Evolutionary conservation across 2,113 vertebrate genomes (phyloP).

Genomic region (Donacobius atricapilla): DNA sequence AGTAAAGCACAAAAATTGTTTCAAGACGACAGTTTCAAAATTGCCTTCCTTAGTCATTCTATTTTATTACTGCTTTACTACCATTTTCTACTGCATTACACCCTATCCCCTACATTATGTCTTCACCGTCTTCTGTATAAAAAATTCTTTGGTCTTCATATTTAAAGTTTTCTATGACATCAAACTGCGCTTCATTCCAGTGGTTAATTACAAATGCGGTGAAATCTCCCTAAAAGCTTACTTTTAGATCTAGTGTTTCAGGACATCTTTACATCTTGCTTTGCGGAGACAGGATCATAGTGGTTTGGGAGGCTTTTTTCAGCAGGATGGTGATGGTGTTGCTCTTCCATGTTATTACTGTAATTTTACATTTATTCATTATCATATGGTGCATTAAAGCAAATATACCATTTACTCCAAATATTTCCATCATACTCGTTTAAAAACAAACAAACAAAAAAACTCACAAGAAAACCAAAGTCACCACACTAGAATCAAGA

Average conservation of each 20-base stretch:
- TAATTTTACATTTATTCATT: not conserved
- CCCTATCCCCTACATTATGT: not conserved
- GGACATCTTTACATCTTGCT: not conserved
- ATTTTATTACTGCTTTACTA: not conserved
- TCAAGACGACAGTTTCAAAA: not conserved
- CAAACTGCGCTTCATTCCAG: not conserved
- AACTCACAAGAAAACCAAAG: not conserved
- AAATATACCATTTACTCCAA: not conserved
- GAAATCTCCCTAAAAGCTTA: not conserved
- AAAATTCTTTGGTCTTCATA: not conserved
- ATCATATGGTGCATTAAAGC: not conserved
- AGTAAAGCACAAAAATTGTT: not conserved
- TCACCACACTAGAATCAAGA: not conserved
- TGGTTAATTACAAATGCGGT: not conserved
- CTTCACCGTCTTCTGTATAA: not conserved
- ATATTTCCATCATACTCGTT: not conserved
- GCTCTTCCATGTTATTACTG: not conserved
- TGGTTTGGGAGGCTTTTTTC: not conserved
- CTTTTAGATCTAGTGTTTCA: not conserved
- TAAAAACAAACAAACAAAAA: not conserved
- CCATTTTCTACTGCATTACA: not conserved
- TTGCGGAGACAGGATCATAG: not conserved
- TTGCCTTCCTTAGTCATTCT: not conserved
- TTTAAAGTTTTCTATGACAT: not conserved
- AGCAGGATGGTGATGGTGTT: rapidly evolving